Evolutionary conservation across 2,888 invertebrate species (phyloP).

Genomic region (Leptura quadrifasciata): DNA sequence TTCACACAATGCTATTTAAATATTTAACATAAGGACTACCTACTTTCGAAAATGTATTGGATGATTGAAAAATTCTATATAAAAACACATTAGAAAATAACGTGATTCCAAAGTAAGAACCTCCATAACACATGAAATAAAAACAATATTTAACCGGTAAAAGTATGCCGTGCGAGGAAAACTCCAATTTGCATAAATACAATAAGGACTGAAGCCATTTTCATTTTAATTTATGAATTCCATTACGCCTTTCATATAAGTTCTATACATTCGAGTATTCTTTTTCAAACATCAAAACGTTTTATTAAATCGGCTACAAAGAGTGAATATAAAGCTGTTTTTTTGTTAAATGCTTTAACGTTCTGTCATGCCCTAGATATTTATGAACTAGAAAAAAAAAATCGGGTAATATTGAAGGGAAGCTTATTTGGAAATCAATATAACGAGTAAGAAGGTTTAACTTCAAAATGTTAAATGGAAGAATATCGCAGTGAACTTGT

Average conservation of each 20-base stretch:
- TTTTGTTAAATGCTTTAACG: not conserved
- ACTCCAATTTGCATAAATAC: slow-evolving; percentile 23
- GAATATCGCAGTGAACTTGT: too few relatives aligned
- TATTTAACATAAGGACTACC: too few relatives aligned
- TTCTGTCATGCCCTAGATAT: not conserved
- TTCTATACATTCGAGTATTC: slow-evolving; percentile 3
- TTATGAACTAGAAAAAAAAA: not conserved
- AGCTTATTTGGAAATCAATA: too few relatives aligned
- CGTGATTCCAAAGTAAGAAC: not conserved
- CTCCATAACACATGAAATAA: not conserved
- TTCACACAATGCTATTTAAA: too few relatives aligned
- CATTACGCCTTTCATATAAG: slow-evolving; percentile 4
- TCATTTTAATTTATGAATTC: slow-evolving; percentile 15
- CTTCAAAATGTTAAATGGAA: too few relatives aligned
- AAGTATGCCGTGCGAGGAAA: slow-evolving; percentile 2
- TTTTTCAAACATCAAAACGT: not conserved
- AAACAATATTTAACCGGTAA: not conserved
- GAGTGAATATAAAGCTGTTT: not conserved
- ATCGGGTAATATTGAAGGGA: not conserved
- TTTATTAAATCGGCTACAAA: slow-evolving; percentile 1
- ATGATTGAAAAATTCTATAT: not conserved
- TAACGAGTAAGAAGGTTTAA: too few relatives aligned
- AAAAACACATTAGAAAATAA: not conserved
- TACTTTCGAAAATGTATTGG: too few relatives aligned
- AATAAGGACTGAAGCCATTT: slow-evolving; percentile 15